Conservation (phyloP, 2,113 vertebrate genomes). For the Haplochromis burtoni region DNA sequence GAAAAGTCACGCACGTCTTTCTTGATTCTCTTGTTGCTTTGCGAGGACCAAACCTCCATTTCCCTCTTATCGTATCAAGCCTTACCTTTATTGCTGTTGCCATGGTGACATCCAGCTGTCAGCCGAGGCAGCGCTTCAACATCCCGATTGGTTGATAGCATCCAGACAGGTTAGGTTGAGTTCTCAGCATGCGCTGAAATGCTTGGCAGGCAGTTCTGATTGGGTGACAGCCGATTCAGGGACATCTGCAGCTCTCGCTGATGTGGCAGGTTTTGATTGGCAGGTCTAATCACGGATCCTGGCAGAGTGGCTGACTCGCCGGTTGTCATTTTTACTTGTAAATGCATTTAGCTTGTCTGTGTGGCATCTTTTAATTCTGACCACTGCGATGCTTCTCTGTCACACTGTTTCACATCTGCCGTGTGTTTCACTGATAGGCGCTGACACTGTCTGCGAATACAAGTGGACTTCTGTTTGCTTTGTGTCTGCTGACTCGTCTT, state of each 20-base stretch:
- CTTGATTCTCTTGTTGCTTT: background rate
- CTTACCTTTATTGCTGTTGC: background rate
- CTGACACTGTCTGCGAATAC: background rate
- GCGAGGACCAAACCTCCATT: background rate
- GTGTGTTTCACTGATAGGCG: background rate
- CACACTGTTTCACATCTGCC: background rate
- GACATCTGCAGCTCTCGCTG: background rate
- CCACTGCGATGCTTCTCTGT: background rate
- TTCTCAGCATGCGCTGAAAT: background rate
- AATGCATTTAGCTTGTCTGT: background rate
- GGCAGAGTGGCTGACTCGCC: background rate
- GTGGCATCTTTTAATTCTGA: background rate
- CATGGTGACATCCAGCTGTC: background rate
- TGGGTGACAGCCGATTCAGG: conserved; percentile 30
- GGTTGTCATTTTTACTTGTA: background rate
- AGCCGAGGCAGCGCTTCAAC: background rate
- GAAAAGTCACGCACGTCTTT: background rate
- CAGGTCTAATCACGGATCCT: background rate
- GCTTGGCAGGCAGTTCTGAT: background rate
- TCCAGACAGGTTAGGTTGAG: background rate
- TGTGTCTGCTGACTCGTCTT: background rate
- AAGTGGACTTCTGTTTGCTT: background rate
- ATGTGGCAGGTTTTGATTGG: conserved; percentile 12
- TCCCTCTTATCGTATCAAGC: background rate
- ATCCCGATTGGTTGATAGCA: background rate